Evolutionary conservation across 2,888 invertebrate genomes (phyloP).

Genomic region (Philonicus albiceps): DNA sequence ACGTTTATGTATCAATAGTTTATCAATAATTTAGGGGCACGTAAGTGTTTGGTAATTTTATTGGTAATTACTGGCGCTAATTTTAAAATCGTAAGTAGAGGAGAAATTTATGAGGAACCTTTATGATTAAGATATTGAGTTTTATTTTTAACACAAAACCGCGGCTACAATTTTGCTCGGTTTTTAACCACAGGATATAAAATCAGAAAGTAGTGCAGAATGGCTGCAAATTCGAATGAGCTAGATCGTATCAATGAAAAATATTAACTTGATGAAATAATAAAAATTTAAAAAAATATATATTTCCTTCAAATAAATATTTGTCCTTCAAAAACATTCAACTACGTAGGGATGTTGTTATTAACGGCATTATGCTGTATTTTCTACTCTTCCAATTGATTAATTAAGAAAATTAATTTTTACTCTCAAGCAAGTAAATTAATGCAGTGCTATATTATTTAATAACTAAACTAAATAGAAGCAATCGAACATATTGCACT

Average conservation of each 20-base stretch:
- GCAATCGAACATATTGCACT: neutral
- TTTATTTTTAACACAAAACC: neutral
- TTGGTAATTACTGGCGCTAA: neutral
- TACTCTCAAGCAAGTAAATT: neutral
- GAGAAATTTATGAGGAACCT: neutral
- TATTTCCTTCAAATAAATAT: no score
- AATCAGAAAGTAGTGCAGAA: neutral
- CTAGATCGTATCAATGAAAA: neutral
- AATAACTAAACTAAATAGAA: neutral
- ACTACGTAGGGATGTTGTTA: no score
- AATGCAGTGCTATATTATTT: neutral
- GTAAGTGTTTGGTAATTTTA: neutral
- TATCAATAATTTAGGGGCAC: neutral
- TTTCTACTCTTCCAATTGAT: neutral
- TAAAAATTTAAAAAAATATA: no score
- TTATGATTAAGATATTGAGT: neutral
- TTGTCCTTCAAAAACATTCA: no score
- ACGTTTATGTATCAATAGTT: neutral
- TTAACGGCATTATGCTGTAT: no score
- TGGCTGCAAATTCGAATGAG: neutral
- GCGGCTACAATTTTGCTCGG: neutral
- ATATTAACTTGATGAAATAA: no score
- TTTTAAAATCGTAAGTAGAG: neutral
- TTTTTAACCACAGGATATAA: neutral
- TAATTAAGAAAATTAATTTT: neutral